Evolutionary conservation across 2,113 vertebrate species (phyloP).

Genomic region (Lepisosteus oculatus): DNA sequence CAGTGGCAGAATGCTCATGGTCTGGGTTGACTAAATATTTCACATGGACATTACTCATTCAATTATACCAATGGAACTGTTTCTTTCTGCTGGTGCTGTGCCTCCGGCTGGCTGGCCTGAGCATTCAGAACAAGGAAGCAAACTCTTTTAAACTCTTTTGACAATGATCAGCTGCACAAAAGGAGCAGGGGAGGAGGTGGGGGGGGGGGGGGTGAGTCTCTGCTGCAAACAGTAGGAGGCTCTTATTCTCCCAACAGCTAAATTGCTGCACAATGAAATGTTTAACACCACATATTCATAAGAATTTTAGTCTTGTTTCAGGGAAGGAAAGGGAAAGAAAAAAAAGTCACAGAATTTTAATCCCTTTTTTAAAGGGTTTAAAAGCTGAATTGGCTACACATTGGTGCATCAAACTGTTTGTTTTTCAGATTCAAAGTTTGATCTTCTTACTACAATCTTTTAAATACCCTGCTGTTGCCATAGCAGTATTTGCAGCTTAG

Average conservation of each 20-base stretch:
- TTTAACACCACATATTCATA: constrained; percentile 19
- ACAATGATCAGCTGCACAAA: not conserved
- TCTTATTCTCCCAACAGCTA: constrained; percentile 7
- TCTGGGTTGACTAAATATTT: too few species aligned
- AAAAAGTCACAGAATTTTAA: constrained; percentile 13
- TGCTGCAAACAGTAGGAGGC: constrained; percentile 5
- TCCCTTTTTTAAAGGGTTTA: constrained; percentile 22
- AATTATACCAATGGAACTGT: too few species aligned
- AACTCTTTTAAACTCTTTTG: not conserved
- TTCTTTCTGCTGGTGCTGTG: not conserved
- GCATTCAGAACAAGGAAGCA: not conserved
- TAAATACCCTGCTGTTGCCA: constrained; percentile 32
- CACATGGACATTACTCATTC: too few species aligned
- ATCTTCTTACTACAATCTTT: constrained; percentile 23
- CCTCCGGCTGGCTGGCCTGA: not conserved
- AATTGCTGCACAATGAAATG: constrained; percentile 17
- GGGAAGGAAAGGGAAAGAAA: not conserved
- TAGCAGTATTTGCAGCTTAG: constrained; percentile 12
- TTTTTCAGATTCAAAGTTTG: constrained; percentile 38
- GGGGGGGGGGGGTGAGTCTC: not conserved
- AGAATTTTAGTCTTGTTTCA: constrained; percentile 6
- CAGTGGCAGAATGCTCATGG: too few species aligned
- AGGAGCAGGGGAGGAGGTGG: not conserved
- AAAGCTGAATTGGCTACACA: constrained; percentile 19
- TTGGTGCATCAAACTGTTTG: constrained; percentile 32